Base-by-base conservation (phyloP, 2,888 invertebrate genomes). In the Mimachlamys varia region DNA sequence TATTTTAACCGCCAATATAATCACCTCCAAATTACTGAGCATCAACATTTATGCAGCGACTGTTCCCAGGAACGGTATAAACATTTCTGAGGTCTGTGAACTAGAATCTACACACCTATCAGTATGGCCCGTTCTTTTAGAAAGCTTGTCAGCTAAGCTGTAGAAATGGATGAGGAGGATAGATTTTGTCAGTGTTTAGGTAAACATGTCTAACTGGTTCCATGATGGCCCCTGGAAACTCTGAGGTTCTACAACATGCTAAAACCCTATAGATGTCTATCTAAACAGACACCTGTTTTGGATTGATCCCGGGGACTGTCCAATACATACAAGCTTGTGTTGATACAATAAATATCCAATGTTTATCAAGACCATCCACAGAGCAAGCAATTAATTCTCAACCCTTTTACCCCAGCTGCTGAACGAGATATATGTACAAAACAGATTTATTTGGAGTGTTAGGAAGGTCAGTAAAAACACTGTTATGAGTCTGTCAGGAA, bases 261-360 rank as follows among this genome's bases (percentile, higher is more conserved):
- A 53, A 19, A 53, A 53, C 3, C 53, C 4, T 44, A 44, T 5
- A 44, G 44, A 44, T 44, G 44, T 7, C 44, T 44, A 44, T 44
- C 44, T 44, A 44, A 44, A 5, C 3, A 7, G 44, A 44, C 44
- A 76, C 76, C 76, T 76, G 27, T 33, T 33, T 33, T 10, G 12
- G 76, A 76, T 76, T 76, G 76, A 76, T 76, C 27, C 62, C 62
- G 3, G n/a, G 22, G 53, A 53, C 19, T 53, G n/a, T 10, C 76
- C 76, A 76, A 76, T 76, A 76, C 33, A 76, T 15, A 76, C 76
- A 76, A 76, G 76, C 76, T 33, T 33, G 76, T 76, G 76, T 76
- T 76, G 76, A 76, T 76, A 76, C 76, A 76, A 76, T 76, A 76
- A 76, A 27, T 76, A 76, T 27, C 76, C 76, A 76, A 76, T 76